Evolutionary conservation across 2,888 invertebrate genomes (phyloP).

Genomic region (Rutpela maculata): DNA sequence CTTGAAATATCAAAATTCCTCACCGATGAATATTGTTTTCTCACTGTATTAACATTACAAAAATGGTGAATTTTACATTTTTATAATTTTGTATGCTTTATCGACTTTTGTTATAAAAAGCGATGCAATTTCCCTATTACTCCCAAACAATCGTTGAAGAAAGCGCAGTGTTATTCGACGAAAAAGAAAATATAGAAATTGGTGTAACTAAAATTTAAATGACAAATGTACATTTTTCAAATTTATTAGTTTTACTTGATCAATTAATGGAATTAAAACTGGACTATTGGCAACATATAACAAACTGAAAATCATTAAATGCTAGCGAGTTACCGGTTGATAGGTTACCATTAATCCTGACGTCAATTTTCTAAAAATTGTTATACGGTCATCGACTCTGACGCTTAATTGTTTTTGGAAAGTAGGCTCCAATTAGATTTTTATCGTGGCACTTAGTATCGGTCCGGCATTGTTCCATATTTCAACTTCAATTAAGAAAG

Average conservation of each 20-base stretch:
- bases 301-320: not conserved
- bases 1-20: too few species aligned
- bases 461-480: constrained; percentile 32
- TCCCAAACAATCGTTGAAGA: too few species aligned
- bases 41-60: too few species aligned
- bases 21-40: too few species aligned
- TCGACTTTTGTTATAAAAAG: too few species aligned
- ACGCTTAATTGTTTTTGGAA: constrained; percentile 23
- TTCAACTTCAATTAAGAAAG: constrained; percentile 45
- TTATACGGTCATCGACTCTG: constrained; percentile 1
- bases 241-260: not conserved
- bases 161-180: too few species aligned
- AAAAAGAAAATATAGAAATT: too few species aligned
- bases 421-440: constrained; percentile 33
- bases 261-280: not conserved
- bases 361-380: constrained; percentile 6
- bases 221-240: too few species aligned
- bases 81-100: too few species aligned
- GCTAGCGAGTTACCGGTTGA: not conserved
- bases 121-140: too few species aligned
- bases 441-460: constrained; percentile 23
- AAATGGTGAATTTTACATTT: too few species aligned
- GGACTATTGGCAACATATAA: not conserved
- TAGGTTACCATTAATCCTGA: not conserved
- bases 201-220: too few species aligned